phyloP scores from a whole-genome alignment of 2,888 invertebrate genomes.

The Drosophila neotestacea region DNA sequence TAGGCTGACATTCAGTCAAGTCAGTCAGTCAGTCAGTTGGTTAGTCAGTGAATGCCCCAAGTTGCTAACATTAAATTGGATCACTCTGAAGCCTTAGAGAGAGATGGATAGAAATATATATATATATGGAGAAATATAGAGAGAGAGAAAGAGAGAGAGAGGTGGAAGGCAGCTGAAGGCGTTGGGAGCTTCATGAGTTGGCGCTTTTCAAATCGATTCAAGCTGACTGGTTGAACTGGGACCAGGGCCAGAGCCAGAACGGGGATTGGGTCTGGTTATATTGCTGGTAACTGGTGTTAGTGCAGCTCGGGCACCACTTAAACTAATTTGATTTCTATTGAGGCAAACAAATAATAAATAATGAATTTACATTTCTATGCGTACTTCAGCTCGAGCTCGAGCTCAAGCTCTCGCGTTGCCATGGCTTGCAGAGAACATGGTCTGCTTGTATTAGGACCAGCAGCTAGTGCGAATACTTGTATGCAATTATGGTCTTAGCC shows the following conservation, averaged over 20 bases:
- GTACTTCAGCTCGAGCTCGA: slow-evolving; percentile 36
- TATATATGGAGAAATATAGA: neutral
- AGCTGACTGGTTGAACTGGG: slow-evolving; percentile 40
- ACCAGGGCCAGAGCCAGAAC: neutral
- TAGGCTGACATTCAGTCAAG: slow-evolving; percentile 41
- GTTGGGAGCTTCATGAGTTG: slow-evolving; percentile 47
- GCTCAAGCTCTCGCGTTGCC: slow-evolving; percentile 12
- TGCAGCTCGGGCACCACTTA: slow-evolving; percentile 68
- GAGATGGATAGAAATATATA: neutral
- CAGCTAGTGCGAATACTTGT: slow-evolving; percentile 36
- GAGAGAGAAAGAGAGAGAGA: neutral
- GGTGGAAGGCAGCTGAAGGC: slow-evolving; percentile 1
- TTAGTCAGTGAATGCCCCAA: slow-evolving; percentile 26
- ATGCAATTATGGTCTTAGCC: slow-evolving; percentile 57
- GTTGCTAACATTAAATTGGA: slow-evolving; percentile 58
- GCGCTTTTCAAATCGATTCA: slow-evolving; percentile 68
- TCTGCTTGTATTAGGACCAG: slow-evolving; percentile 24
- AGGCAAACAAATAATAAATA: slow-evolving; percentile 81
- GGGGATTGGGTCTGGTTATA: slow-evolving; percentile 18
- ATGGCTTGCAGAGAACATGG: slow-evolving; percentile 5
- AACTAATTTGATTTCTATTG: slow-evolving; percentile 80
- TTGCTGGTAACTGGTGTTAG: slow-evolving; percentile 28
- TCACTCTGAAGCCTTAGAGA: slow-evolving; percentile 30
- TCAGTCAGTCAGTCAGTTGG: slow-evolving; percentile 24
- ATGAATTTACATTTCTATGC: slow-evolving; percentile 81